Conservation (phyloP, 2,888 invertebrate genomes). For the Trichogramma dendrolimi region DNA sequence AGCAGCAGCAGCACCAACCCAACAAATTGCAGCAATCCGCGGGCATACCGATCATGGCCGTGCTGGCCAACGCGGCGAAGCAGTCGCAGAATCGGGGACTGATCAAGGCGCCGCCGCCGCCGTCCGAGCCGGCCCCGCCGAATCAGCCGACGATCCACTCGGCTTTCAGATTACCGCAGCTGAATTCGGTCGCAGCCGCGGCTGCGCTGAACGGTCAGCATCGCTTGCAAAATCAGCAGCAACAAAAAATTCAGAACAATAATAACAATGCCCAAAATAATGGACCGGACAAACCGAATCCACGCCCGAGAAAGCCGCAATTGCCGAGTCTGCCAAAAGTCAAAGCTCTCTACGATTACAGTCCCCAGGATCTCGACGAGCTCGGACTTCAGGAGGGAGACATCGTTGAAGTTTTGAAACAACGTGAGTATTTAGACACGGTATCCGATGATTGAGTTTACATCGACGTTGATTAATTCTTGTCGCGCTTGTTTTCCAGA, state of each 20-base stretch:
- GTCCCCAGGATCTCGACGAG: constrained; percentile 65
- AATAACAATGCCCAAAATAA: not conserved
- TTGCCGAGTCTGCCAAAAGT: constrained; percentile 51
- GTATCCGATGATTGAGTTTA: not conserved
- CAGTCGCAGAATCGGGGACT: constrained; percentile 34
- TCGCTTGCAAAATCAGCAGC: constrained; percentile 9
- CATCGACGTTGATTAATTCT: not conserved
- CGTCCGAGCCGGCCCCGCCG: constrained; percentile 53
- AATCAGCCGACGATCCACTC: constrained; percentile 48
- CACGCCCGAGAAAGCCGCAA: constrained; percentile 51
- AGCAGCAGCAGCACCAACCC: constrained; percentile 21
- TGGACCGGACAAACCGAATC: constrained; percentile 31
- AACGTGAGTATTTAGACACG: constrained; percentile 52
- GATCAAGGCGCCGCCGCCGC: constrained; percentile 52
- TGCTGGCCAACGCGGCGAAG: constrained; percentile 38
- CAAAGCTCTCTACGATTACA: constrained; percentile 60
- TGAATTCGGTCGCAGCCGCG: constrained; percentile 26
- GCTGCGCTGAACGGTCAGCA: constrained; percentile 23
- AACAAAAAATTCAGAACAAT: constrained; percentile 10
- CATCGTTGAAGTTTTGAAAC: constrained; percentile 59
- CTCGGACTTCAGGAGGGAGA: constrained; percentile 61
- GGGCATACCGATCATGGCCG: constrained; percentile 39
- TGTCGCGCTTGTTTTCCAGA: constrained; percentile 50
- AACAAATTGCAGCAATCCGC: constrained; percentile 34
- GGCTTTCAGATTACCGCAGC: constrained; percentile 40